phyloP scores from a whole-genome alignment of 2,113 vertebrate genomes.

The Deroptyus accipitrinus region DNA sequence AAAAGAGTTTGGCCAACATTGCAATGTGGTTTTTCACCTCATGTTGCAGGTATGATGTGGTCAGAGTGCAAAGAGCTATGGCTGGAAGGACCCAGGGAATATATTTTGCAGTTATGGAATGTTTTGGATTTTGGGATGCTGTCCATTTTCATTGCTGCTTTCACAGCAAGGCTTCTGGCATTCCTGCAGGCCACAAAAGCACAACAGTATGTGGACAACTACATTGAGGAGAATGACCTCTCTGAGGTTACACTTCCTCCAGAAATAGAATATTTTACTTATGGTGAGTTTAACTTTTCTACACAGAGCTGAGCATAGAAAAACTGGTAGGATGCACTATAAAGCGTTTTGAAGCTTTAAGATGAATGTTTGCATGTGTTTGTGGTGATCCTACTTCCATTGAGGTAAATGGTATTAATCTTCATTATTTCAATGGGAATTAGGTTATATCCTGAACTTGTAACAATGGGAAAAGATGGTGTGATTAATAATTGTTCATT shows the following conservation, averaged over 20 bases:
- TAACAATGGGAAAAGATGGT: background rate
- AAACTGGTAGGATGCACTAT: background rate
- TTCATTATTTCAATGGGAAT: background rate
- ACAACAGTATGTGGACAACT: conserved; percentile 86
- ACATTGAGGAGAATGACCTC: conserved; percentile 80
- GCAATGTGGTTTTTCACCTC: background rate
- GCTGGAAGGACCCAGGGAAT: conserved; percentile 87
- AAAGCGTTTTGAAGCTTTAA: background rate
- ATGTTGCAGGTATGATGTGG: conserved; percentile 89
- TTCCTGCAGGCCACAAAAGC: conserved; percentile 87
- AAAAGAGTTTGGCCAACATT: background rate
- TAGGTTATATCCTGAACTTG: background rate
- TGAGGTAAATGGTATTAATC: background rate
- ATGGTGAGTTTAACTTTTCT: conserved; percentile 72
- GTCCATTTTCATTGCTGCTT: conserved; percentile 89
- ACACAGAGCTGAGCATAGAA: background rate
- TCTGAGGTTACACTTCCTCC: conserved; percentile 84
- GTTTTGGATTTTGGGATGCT: conserved; percentile 90
- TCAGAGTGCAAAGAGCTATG: conserved; percentile 91
- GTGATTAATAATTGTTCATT: background rate
- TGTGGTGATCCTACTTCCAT: background rate
- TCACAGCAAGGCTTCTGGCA: conserved; percentile 85
- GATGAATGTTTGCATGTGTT: background rate
- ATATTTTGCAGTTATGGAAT: conserved; percentile 88
- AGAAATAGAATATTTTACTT: conserved; percentile 88